Base-by-base conservation (phyloP, 2,888 invertebrate genomes). In the Shargacucullia verbasci region DNA sequence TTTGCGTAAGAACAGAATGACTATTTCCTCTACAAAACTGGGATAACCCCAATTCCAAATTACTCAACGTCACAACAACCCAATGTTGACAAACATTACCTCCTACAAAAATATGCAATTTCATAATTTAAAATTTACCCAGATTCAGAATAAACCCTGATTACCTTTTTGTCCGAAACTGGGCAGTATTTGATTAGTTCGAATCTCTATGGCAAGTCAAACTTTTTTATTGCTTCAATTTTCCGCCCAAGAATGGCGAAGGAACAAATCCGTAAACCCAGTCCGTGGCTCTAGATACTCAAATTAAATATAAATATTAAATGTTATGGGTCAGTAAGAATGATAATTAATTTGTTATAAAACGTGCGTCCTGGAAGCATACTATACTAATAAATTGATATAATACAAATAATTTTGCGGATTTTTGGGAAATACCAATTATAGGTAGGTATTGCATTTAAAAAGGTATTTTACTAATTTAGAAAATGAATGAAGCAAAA, bases 191-290 rank as follows among this genome's bases (percentile, higher is more conserved):
- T 69, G 49, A 70, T 56, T 66, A 56, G 52, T 55, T 45, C 6
- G 60, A 55, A 72, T 57, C 56, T 69, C 46, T 53, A 34, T 48
- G 34, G 48, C 45, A 31, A 59, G 59, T 46, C 53, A 69, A 80
- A 79, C 72, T 79, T 81, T 65, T 78, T 78, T 76, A 81, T 76
- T 77, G 39, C 68, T 72, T 71, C 59, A 62, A 66, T 75, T 75
- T 80, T 66, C 57, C 55, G 46, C 40, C 52, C 50, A 53, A 65
- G 61, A 59, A 60, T 58, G 43, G 49, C 57, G 48, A 65, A 70
- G 52, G 38, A 60, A 69, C 58, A 59, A 66, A 69, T 52, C 56
- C 47, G 55, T 73, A 66, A 76, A 74, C 54, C 63, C n/a, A 60
- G 55, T 74, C 64, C 69, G 61, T n/a, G 56, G 59, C 50, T 25